Evolutionary conservation across 1,140 invertebrate species (phyloP), one percentile per base, ranked within the genome.

Genomic region (Lysiphlebus fabarum): DNA sequence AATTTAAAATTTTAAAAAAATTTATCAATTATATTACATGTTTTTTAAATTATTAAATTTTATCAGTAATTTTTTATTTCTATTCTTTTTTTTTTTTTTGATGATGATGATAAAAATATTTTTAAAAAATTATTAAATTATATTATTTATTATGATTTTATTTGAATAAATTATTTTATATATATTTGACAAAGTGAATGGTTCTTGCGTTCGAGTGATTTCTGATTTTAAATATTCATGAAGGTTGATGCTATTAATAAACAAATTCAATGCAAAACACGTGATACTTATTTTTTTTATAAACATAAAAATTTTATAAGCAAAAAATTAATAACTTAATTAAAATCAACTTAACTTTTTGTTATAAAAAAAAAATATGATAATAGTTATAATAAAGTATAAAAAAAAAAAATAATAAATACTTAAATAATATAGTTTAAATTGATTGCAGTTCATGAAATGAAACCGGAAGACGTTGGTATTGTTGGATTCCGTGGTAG

Each of bases 381-480:
- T 17, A 11, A 40, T 33, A 5, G 4, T 33, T 7, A 17, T 34
- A 14, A 56, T 7, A n/a, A 37, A 47, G 54, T 37, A 48, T 26
- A 7, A 42, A 7, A 7, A 42, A 44, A 5, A 44, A 43, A 40
- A 33, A 44, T 17, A 49, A 36, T 40, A 26, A 59, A 53, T 38
- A 38, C 26, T 59, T 40, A 26, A 47, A 10, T 54, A 12, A 48
- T 56, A 34, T 61, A 58, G 58, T 64, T 64, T 60, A 14, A 57
- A 57, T 49, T 62, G 53, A 38, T 72, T 79, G 63, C 77, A 87
- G 92, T 86, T 53, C 86, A 89, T 49, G 90, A 94, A 74, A 79
- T 93, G 8, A 86, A 87, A 65, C 86, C 92, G 5, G 87, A 91
- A 68, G 90, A 93, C 63, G 86, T 93, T 59, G 93, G 93, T 5